A percentile compares a stretch with the other conserved stretches of the same genome.
Conservation (phyloP, 2,888 invertebrate species). For the Epirrita christyi region DNA sequence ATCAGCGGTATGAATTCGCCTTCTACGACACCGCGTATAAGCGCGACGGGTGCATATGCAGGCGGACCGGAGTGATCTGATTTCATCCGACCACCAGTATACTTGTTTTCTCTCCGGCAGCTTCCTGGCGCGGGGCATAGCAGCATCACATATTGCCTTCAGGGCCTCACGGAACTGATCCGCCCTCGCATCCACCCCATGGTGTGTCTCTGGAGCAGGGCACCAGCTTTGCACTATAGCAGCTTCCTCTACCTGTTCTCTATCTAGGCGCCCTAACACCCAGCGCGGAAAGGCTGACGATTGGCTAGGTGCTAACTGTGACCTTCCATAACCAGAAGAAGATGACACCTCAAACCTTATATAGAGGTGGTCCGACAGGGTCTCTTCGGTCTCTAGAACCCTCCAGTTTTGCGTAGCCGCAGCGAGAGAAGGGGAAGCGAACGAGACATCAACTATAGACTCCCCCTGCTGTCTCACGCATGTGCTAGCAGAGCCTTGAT, state of each 20-base stretch:
- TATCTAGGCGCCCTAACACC: neutral
- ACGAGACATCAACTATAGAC: neutral
- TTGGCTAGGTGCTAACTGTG: neutral
- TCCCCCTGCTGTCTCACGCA: neutral
- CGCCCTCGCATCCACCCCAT: neutral
- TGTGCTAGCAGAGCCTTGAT: neutral
- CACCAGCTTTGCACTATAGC: neutral
- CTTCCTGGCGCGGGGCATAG: neutral
- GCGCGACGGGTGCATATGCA: too few relatives aligned
- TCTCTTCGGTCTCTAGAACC: neutral
- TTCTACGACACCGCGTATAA: too few relatives aligned
- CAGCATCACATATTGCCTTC: neutral
- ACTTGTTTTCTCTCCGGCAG: too few relatives aligned
- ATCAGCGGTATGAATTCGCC: too few relatives aligned
- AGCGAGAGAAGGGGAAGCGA: neutral
- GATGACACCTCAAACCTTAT: neutral
- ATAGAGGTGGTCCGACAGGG: neutral
- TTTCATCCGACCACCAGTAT: too few relatives aligned
- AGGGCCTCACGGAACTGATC: neutral
- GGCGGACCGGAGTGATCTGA: too few relatives aligned
- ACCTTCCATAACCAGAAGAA: neutral
- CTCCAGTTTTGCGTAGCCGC: neutral
- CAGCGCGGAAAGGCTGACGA: neutral
- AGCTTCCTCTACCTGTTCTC: neutral
- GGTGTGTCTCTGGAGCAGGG: neutral